A percentile compares a stretch with the other conserved stretches of the same genome.
phyloP scores from a whole-genome alignment of 2,888 invertebrate genomes.

The Blomia tropicalis region DNA sequence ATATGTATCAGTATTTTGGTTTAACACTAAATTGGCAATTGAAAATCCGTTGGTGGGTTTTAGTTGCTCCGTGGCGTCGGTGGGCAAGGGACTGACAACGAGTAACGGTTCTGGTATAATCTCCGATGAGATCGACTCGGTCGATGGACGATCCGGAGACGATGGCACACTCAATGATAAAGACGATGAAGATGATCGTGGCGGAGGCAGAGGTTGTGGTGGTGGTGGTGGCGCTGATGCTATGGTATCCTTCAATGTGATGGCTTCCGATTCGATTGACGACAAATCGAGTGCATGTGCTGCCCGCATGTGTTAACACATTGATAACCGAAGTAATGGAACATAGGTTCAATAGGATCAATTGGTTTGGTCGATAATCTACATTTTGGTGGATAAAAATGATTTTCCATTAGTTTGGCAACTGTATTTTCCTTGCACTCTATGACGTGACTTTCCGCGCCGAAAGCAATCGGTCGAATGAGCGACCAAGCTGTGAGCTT shows the following conservation, averaged over 20 bases:
- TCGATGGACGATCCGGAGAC: not conserved
- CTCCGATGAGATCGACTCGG: not conserved
- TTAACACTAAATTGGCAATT: not conserved
- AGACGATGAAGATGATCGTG: too few relatives aligned
- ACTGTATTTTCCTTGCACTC: too few relatives aligned
- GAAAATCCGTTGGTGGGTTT: slow-evolving; percentile 12
- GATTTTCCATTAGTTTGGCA: too few relatives aligned
- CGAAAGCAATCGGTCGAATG: too few relatives aligned
- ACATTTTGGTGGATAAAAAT: too few relatives aligned
- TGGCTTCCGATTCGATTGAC: not conserved
- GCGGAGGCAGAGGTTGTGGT: too few relatives aligned
- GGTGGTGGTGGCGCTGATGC: not conserved
- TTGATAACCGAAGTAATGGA: not conserved
- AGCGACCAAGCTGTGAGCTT: too few relatives aligned
- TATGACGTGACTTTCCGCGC: too few relatives aligned
- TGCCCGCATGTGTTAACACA: slow-evolving; percentile 1
- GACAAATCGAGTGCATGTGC: slow-evolving; percentile 5
- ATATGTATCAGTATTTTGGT: not conserved
- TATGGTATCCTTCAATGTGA: not conserved
- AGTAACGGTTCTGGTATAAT: not conserved
- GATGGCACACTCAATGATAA: not conserved
- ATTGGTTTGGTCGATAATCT: too few relatives aligned
- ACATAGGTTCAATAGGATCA: too few relatives aligned
- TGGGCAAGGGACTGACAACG: not conserved
- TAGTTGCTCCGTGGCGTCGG: slow-evolving; percentile 9